Conservation (phyloP, 2,888 invertebrate genomes). For the Idaea biselata region DNA sequence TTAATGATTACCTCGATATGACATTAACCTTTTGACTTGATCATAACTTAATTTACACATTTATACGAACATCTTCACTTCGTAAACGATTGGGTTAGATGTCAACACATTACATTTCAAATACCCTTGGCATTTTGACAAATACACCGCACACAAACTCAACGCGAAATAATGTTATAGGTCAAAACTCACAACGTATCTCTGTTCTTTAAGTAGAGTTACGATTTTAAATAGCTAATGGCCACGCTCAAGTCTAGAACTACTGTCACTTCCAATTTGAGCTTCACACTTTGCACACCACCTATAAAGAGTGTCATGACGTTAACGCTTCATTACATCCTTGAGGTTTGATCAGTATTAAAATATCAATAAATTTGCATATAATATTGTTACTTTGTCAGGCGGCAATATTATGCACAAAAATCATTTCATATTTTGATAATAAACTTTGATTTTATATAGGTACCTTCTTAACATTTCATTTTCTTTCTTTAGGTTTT, state of each 20-base stretch:
- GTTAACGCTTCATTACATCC: background rate
- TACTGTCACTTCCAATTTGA: background rate
- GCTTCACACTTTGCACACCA: background rate
- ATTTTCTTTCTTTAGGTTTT: too few relatives aligned
- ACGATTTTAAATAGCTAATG: background rate
- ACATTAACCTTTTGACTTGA: background rate
- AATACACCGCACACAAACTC: background rate
- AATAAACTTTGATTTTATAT: too few relatives aligned
- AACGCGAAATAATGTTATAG: background rate
- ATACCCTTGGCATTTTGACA: constrained; percentile 17
- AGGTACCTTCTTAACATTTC: too few relatives aligned
- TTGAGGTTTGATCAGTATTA: too few relatives aligned
- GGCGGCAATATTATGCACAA: too few relatives aligned
- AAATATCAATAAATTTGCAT: too few relatives aligned
- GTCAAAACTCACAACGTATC: background rate
- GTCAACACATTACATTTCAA: constrained; percentile 4
- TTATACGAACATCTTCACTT: background rate
- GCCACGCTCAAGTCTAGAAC: background rate
- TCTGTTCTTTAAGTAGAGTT: background rate
- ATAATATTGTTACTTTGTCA: too few relatives aligned
- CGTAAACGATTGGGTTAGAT: background rate
- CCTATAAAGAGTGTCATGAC: background rate
- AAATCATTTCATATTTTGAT: too few relatives aligned
- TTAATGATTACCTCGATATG: background rate
- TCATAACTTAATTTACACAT: background rate